Base-by-base conservation (phyloP, 2,888 invertebrate species). In the Drosophila pseudotakahashii region DNA sequence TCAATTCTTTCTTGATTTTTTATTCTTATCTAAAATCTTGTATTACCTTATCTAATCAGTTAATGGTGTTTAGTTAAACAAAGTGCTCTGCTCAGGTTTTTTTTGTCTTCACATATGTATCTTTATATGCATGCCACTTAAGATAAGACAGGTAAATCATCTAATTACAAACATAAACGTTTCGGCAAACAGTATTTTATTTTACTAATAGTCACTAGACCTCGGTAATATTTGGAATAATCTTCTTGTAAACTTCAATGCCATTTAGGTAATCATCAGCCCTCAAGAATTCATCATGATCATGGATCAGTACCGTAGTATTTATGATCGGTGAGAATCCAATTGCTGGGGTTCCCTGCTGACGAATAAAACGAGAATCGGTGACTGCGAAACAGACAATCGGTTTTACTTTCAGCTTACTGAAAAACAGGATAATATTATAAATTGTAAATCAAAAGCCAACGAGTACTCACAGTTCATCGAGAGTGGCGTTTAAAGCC, bases 291-390 rank as follows among this genome's bases (percentile, higher is more conserved):
- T 99, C 98, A 90, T 99, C 94, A 90, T 98, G 96, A 90, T 97
- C 97, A 89, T 99, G 98, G 3, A 98, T 93, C 0, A 96, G 93
- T 2, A 97, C 94, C 0, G 95, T 95, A 0, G 97, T 97, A 87
- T 95, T 94, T 84, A 95, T 96, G 93, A 98, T 96, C 0, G 98
- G 98, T 0, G 98, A 97, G 92, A 99, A 98, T 19, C 98, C 97
- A 69, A 98, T 93, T 0, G 97, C 97, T 3, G 96, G 96, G 53
- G 96, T 94, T 10, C 96, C 97, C 42, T 94, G 89, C 94, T 95
- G 82, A 13, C 98, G 94, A 10, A 98, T 91, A 89, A 94, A 97
- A 71, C 97, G 94, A 84, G 96, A 95, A 90, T 98, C 98, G 0
- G 98, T 98, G 13, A 96, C 97, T 0, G 97, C 98, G 0, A 97